phyloP scores from a whole-genome alignment of 2,797 vertebrate species.

The Scleropages formosus region DNA sequence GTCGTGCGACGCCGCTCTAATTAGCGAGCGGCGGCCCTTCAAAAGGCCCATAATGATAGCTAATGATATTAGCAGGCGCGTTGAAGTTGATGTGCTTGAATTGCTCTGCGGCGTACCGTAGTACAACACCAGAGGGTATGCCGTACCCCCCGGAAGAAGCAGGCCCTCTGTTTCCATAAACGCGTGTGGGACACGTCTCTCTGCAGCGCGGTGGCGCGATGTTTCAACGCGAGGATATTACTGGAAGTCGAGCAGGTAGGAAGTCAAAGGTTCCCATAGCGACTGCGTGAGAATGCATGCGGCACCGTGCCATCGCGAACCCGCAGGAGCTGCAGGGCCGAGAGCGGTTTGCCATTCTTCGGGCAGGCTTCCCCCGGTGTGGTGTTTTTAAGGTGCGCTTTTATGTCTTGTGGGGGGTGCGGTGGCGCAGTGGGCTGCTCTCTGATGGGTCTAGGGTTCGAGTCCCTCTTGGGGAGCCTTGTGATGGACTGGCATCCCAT shows the following conservation, averaged over 20 bases:
- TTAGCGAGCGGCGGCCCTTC: constrained; percentile 56
- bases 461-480: too few species aligned
- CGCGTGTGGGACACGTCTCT: constrained; percentile 4
- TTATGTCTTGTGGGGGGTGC: too few species aligned
- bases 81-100: constrained; percentile 54
- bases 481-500: too few species aligned
- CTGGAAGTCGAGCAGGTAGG: neutral
- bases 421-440: too few species aligned
- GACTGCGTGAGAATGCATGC: constrained; percentile 7
- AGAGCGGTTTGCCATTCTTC: constrained; percentile 13
- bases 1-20: constrained; percentile 63
- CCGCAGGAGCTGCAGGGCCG: neutral
- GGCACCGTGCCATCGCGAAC: neutral
- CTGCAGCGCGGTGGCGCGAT: neutral
- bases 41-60: too few species aligned
- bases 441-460: too few species aligned
- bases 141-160: neutral
- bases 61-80: constrained; percentile 49
- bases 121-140: constrained; percentile 24
- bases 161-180: neutral
- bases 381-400: neutral
- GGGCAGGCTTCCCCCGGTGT: constrained; percentile 2
- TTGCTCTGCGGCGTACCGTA: constrained; percentile 53
- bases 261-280: neutral
- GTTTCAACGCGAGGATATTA: constrained; percentile 3